phyloP scores from a whole-genome alignment of 2,113 vertebrate species.

The Percopsis transmontana region DNA sequence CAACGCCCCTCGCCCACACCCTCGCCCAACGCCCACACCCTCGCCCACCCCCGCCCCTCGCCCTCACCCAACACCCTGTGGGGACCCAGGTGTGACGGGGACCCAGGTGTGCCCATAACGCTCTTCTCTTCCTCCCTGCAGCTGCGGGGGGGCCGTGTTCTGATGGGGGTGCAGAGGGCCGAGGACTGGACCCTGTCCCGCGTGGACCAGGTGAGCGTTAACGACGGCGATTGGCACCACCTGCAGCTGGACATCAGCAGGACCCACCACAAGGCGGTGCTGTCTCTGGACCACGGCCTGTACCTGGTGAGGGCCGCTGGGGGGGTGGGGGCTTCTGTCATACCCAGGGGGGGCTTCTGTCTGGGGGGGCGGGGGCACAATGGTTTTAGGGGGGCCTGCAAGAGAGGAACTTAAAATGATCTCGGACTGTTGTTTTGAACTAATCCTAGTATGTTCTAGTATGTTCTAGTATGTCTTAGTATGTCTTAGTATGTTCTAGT shows the following conservation, averaged over 20 bases:
- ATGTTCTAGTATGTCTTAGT: no score
- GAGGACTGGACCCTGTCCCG: slow-evolving; percentile 78
- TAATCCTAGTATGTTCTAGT: not conserved
- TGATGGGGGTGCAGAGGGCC: slow-evolving; percentile 81
- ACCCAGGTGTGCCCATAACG: not conserved
- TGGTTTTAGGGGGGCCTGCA: no score
- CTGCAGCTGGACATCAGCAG: slow-evolving; percentile 82
- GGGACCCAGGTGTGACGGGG: no score
- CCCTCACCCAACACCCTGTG: not conserved
- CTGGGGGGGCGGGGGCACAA: no score
- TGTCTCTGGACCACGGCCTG: slow-evolving; percentile 87
- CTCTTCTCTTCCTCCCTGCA: slow-evolving; percentile 42
- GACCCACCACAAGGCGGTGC: slow-evolving; percentile 70
- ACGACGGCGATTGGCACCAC: slow-evolving; percentile 90
- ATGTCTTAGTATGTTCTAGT: no score
- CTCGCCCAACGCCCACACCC: no score
- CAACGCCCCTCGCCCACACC: no score
- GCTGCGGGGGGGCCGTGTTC: slow-evolving; percentile 82
- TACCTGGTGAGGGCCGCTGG: slow-evolving; percentile 76
- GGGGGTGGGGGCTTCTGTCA: no score
- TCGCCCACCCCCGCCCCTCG: not conserved
- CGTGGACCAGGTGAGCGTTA: slow-evolving; percentile 82
- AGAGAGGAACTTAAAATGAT: no score
- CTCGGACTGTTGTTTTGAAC: no score
- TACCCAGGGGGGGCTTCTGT: no score